Evolutionary conservation across 2,888 invertebrate species (phyloP).

Genomic region (Eretmocerus hayati): DNA sequence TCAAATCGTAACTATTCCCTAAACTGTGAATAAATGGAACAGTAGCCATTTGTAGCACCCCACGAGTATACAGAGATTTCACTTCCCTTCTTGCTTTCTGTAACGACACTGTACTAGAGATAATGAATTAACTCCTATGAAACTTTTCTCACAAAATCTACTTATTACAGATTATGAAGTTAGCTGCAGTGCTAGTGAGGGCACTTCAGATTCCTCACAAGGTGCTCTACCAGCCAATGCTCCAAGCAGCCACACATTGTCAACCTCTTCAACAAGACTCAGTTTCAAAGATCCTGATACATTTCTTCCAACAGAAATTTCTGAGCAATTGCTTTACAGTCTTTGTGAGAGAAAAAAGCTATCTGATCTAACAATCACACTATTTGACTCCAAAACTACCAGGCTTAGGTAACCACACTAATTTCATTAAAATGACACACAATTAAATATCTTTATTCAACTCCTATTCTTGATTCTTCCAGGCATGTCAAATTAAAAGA

Average conservation of each 20-base stretch:
- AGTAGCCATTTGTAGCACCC: no score
- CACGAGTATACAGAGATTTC: no score
- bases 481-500: constrained; percentile 55
- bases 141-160: background rate
- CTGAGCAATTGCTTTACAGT: constrained; percentile 52
- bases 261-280: constrained; percentile 33
- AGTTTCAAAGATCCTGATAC: constrained; percentile 52
- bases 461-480: constrained; percentile 20
- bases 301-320: constrained; percentile 54
- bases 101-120: no score
- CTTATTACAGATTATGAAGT: constrained; percentile 18
- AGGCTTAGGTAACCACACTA: constrained; percentile 48
- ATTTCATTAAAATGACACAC: background rate
- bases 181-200: constrained; percentile 16
- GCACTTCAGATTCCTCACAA: constrained; percentile 22
- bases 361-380: constrained; percentile 54
- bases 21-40: no score
- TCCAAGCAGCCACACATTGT: constrained; percentile 25
- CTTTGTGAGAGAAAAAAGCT: constrained; percentile 55
- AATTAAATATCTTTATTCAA: background rate
- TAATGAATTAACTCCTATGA: no score
- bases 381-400: constrained; percentile 57
- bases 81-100: no score
- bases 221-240: constrained; percentile 22
- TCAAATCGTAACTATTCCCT: background rate